Evolutionary conservation across 2,113 vertebrate species (phyloP).

Genomic region (Elanus axillaris): DNA sequence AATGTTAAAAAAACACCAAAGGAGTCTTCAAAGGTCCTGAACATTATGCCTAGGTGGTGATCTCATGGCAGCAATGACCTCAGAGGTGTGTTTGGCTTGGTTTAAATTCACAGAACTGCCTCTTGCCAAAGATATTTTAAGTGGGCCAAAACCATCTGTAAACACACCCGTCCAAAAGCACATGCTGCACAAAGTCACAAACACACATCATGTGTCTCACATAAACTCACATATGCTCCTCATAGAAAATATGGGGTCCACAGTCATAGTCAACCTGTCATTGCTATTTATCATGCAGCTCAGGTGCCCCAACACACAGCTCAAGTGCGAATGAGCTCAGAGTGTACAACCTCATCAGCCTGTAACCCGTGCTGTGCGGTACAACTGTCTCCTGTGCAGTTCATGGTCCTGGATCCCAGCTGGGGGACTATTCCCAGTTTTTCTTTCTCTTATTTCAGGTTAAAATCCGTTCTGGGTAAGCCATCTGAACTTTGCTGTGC

Average conservation of each 20-base stretch:
- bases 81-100: slow-evolving; percentile 31
- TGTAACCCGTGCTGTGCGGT: background rate
- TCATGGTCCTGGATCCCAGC: background rate
- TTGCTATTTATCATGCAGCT: background rate
- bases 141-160: background rate
- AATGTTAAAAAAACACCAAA: background rate
- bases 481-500: background rate
- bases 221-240: background rate
- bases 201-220: background rate
- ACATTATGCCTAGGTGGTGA: background rate
- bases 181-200: background rate
- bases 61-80: slow-evolving; percentile 19
- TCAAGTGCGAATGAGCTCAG: background rate
- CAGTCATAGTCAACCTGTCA: accelerated
- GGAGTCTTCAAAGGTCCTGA: background rate
- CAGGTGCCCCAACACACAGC: background rate
- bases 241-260: accelerated
- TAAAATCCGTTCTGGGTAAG: background rate
- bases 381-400: background rate
- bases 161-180: background rate
- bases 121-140: background rate
- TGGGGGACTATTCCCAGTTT: background rate
- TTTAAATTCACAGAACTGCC: background rate
- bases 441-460: background rate
- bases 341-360: background rate